phyloP scores from a whole-genome alignment of 2,888 invertebrate genomes.

The Synanthedon tipuliformis region DNA sequence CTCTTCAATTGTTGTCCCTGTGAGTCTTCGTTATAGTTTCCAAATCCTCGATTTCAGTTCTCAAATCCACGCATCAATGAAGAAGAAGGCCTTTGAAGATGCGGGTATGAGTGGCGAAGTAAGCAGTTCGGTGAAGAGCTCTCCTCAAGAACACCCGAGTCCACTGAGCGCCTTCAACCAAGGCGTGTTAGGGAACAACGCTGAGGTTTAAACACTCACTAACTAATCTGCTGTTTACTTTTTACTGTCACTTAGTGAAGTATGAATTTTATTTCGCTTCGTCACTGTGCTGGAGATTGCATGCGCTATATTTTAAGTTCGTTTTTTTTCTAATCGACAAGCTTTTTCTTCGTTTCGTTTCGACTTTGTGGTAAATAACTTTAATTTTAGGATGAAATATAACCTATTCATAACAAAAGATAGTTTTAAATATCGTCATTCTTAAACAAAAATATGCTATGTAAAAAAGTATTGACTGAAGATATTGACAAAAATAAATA shows the following conservation, averaged over 20 bases:
- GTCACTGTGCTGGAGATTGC: slow-evolving; percentile 11
- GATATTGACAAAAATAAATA: no score
- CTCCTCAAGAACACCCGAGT: slow-evolving; percentile 33
- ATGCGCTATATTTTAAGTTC: slow-evolving; percentile 6
- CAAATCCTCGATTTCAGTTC: slow-evolving; percentile 70
- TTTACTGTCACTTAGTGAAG: slow-evolving; percentile 29
- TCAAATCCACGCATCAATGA: slow-evolving; percentile 86
- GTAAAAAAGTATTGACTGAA: no score
- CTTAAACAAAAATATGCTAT: no score
- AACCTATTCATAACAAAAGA: no score
- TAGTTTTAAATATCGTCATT: no score
- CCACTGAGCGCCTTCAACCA: slow-evolving; percentile 42
- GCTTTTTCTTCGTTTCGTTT: no score
- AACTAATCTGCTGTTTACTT: slow-evolving; percentile 24
- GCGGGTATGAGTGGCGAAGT: slow-evolving; percentile 77
- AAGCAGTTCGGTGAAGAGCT: slow-evolving; percentile 62
- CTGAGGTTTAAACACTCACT: slow-evolving; percentile 66
- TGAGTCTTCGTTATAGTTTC: no score
- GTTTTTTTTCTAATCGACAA: no score
- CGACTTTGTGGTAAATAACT: no score
- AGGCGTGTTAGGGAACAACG: slow-evolving; percentile 62
- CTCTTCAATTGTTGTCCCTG: no score
- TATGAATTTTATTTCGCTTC: slow-evolving; percentile 25
- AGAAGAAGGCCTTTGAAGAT: slow-evolving; percentile 90
- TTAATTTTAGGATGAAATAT: no score